Evolutionary conservation across 2,797 vertebrate species (phyloP), one percentile per base, ranked within the genome.

Genomic region (Hydrophis major): DNA sequence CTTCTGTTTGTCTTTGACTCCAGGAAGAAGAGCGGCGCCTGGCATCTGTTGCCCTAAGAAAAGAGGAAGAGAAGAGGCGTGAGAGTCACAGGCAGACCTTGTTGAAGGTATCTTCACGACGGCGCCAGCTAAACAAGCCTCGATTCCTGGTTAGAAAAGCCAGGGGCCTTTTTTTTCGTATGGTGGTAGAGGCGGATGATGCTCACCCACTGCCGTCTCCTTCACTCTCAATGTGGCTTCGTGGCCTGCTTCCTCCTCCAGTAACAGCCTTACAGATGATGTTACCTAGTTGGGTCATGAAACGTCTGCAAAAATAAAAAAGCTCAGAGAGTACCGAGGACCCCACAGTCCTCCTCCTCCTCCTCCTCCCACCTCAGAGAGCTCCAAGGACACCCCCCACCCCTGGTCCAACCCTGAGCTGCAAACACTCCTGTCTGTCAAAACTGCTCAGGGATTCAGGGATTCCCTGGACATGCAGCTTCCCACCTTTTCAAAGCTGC

Each of bases 1-100:
- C 11, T 91, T 91, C 92, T 59, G 50, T 90, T 83, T 60, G 28
- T 3, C 13, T 95, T 88, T 89, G 96, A 14, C 42, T 97, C 86
- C 96, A 99, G 99, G 99, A 99, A 97, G 99, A 99, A 98, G 99
- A 99, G 98, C 98, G 99, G 97, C 99, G 99, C 94, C 98, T 98
- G 97, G 99, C 99, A 97, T 99, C 98, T 95, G 96, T 99, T 96
- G 98, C 98, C 95, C 98, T 98, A 96, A 98, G 98, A 95, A 99
- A 98, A 97, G 99, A 99, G 96, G 99, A 99, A 97, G 99, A 99
- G 96, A 99, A 98, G 98, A 99, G 98, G 97, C 98, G 98, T 95
- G 99, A 99, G 97, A 98, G 97, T 95, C 99, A 99, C 90, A 99
- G 98, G 96, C 99, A 99, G 94, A 98, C 97, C n/a, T 97, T 99